Conservation (phyloP, 2,113 vertebrate genomes). For the Puma concolor region DNA sequence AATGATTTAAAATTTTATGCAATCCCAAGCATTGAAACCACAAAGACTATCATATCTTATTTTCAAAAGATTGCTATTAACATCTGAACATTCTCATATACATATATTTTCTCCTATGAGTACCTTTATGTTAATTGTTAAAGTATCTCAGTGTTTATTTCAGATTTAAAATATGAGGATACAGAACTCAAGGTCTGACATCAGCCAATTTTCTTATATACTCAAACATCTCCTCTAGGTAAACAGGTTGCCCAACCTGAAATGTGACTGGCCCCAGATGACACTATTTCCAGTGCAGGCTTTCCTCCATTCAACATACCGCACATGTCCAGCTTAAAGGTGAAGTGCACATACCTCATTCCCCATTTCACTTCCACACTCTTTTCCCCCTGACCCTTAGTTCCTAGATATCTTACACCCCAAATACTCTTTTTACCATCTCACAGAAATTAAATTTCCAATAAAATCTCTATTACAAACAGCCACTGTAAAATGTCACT, state of each 20-base stretch:
- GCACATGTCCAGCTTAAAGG: background rate
- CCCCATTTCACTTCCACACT: background rate
- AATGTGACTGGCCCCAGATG: background rate
- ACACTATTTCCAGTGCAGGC: background rate
- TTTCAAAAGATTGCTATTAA: background rate
- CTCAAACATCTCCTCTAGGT: background rate
- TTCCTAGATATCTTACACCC: background rate
- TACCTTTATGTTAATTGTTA: background rate
- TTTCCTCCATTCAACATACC: background rate
- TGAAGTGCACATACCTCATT: background rate
- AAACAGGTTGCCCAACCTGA: background rate
- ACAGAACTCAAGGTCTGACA: background rate
- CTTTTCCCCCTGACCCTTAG: background rate
- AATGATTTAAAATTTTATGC: background rate
- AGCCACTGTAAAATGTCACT: background rate
- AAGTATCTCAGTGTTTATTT: background rate
- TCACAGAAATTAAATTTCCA: background rate
- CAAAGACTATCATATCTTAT: background rate
- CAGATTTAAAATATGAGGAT: background rate
- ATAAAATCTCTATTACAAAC: background rate
- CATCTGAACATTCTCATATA: background rate
- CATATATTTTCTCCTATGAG: background rate
- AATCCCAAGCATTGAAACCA: background rate
- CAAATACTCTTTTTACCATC: background rate
- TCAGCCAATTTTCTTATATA: background rate